Evolutionary conservation across 1,140 invertebrate species (phyloP), one percentile per base, ranked within the genome.

Genomic region (Drosophila pruinosa): DNA sequence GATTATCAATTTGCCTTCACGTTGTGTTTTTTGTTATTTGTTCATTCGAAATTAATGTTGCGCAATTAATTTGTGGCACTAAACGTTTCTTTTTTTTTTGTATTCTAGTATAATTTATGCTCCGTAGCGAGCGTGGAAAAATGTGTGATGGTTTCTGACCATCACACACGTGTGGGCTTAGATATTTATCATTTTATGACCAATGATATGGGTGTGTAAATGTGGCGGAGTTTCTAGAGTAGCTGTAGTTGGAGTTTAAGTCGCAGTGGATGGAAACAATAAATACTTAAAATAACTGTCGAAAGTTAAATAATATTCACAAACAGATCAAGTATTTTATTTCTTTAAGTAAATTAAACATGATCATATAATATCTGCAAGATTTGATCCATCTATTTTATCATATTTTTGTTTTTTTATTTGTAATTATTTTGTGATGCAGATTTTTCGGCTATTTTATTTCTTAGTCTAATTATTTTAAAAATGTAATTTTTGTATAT

Each of bases 31-130:
- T 2, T 45, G 21, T 31, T 34, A 21, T 56, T 26, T 41, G 14
- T 36, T 48, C 26, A 34, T 17, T 5, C 28, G 14, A 69, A 88
- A 86, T 86, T 82, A 78, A 86, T 86, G 81, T 68, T 68, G 41
- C 19, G 53, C 81, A 78, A 86, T 86, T 86, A 86, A 86, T 86
- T 86, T 88, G 78, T 65, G 81, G 78, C 82, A 88, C 81, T 86
- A 86, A 86, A 88, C 74, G 78, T 72, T 86, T 77, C 48, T 47
- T 59, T 28, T 48, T 52, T 58, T 43, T 17, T 19, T 48, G 45
- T 53, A 45, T 17, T 71, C 61, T 24, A 43, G 4, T 2, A 53
- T 65, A 71, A 81, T 80, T 85, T 76, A 86, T 83, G 68, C 59
- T 31, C 59, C 59, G 47, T 52, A 21, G 45, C 59, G 59, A 62